phyloP scores from a whole-genome alignment of 2,888 invertebrate genomes.

The Galeopsomyia nigrocyanea region DNA sequence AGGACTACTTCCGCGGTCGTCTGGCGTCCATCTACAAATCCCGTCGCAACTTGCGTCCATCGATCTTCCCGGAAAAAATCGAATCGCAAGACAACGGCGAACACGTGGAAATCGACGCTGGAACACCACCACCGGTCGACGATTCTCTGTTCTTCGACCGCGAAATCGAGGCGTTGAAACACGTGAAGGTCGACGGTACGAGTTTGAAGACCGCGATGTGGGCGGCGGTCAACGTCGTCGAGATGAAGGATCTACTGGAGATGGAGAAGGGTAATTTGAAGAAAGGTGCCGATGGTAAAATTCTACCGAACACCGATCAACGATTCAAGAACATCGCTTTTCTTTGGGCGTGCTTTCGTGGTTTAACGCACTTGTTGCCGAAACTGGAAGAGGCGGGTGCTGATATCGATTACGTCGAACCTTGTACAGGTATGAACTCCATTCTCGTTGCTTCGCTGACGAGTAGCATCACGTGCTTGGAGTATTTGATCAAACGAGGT shows the following conservation, averaged over 20 bases:
- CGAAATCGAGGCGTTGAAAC: constrained; percentile 59
- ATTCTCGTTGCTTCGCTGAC: constrained; percentile 84
- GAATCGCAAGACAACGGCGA: constrained; percentile 30
- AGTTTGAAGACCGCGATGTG: constrained; percentile 61
- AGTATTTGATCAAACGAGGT: constrained; percentile 78
- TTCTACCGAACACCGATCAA: constrained; percentile 47
- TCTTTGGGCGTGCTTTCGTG: constrained; percentile 84
- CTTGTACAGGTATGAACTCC: constrained; percentile 80
- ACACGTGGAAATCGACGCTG: constrained; percentile 63
- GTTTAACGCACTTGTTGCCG: constrained; percentile 78
- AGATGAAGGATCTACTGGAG: constrained; percentile 60
- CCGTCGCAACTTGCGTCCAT: constrained; percentile 49
- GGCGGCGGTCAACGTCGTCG: constrained; percentile 58
- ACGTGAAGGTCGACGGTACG: constrained; percentile 55
- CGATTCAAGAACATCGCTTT: constrained; percentile 75
- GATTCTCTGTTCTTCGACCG: constrained; percentile 64
- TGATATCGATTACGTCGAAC: constrained; percentile 78
- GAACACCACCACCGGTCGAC: constrained; percentile 63
- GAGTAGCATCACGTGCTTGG: constrained; percentile 79
- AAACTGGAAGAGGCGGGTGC: constrained; percentile 78
- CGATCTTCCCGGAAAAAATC: constrained; percentile 51
- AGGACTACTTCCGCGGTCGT: constrained; percentile 53
- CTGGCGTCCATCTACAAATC: constrained; percentile 59
- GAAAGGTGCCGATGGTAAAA: constrained; percentile 44
- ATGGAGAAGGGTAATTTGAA: constrained; percentile 58